Evolutionary conservation across 2,113 vertebrate species (phyloP), one percentile per base, ranked within the genome.

Genomic region (Caranx melampygus): DNA sequence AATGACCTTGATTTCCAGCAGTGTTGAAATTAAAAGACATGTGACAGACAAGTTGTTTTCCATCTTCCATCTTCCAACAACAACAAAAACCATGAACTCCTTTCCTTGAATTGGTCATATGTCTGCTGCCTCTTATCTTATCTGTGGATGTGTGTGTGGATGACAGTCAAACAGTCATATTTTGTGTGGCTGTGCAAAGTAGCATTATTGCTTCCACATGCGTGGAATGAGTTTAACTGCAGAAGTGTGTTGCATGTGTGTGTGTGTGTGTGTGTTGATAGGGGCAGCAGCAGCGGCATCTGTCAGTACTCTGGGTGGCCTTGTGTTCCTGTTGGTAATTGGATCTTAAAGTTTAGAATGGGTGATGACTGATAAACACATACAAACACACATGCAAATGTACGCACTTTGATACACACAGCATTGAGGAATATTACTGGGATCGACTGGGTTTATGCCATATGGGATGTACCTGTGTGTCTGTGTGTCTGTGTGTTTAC

Each of bases 231-330:
- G 69, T 66, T 72, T 47, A 72, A 66, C 10, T 75, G 42, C 59
- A 60, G 34, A 61, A 65, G 80, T 81, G 88, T 91, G 21, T 69
- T 59, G 79, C 69, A 75, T 88, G 67, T 75, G 81, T 54, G 49
- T 71, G 61, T 81, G 67, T 82, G 52, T 78, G 51, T 62, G 34
- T 52, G 21, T 92, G 88, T 82, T 90, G 89, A 94, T 93, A 90
- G 85, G 89, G 90, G 93, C 26, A 82, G 85, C 67, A 83, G 89
- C 83, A 87, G 82, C 67, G 84, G 84, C 88, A 86, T 91, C 88
- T 94, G 93, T 94, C 93, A 92, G 83, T 93, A 72, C 70, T 75
- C 72, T 93, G 94, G 92, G 93, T 94, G 94, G 93, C 92, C 92
- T 85, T 75, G 63, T 88, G 82, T 93, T 94, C 92, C 93, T 94